Conservation (phyloP, 2,797 vertebrate genomes). For the Channa striata region DNA sequence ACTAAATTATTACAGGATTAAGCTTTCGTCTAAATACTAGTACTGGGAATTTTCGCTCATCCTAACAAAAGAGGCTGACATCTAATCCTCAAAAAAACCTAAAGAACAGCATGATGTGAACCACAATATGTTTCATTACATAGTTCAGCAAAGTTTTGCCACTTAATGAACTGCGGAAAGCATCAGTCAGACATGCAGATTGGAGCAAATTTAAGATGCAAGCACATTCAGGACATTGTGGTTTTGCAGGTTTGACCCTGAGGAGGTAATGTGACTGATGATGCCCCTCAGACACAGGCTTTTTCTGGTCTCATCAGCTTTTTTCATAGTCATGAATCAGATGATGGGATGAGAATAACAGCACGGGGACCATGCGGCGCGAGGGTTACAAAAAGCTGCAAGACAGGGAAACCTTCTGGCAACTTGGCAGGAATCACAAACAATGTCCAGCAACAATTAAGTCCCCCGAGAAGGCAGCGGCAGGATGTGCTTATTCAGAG, state of each 20-base stretch:
- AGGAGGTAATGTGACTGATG: slow-evolving; percentile 76
- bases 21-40: neutral
- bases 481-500: slow-evolving; percentile 51
- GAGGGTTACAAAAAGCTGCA: slow-evolving; percentile 46
- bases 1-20: slow-evolving; percentile 11
- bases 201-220: slow-evolving; percentile 40
- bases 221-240: slow-evolving; percentile 9
- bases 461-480: slow-evolving; percentile 55
- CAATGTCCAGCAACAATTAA: slow-evolving; percentile 61
- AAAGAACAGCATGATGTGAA: slow-evolving; percentile 12
- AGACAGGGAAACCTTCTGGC: slow-evolving; percentile 50
- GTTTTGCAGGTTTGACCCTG: slow-evolving; percentile 59
- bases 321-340: slow-evolving; percentile 73
- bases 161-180: slow-evolving; percentile 13
- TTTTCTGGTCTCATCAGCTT: slow-evolving; percentile 68
- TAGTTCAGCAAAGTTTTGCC: slow-evolving; percentile 5
- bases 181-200: slow-evolving; percentile 37
- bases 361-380: slow-evolving; percentile 48
- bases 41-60: neutral
- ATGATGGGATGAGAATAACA: slow-evolving; percentile 52
- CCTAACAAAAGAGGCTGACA: neutral
- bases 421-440: slow-evolving; percentile 64
- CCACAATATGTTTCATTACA: neutral
- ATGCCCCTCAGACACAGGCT: slow-evolving; percentile 42
- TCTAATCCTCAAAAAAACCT: slow-evolving; percentile 3